Conservation (phyloP, 2,888 invertebrate genomes). For the Athrips mouffetella region DNA sequence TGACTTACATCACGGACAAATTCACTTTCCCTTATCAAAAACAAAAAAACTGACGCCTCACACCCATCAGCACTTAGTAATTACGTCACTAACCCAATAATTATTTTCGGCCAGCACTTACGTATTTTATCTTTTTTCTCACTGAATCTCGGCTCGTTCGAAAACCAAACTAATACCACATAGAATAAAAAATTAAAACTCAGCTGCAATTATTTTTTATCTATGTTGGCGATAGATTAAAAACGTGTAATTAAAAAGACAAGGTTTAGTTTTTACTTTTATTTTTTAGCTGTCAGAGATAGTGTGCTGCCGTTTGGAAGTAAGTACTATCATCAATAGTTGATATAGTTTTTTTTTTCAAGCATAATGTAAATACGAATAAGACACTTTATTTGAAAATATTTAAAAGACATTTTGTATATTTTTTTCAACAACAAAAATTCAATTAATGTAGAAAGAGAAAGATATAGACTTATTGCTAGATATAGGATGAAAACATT, state of each 20-base stretch:
- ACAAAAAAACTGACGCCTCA: constrained; percentile 19
- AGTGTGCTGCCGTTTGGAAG: constrained; percentile 20
- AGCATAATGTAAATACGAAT: not conserved
- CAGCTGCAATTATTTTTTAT: constrained; percentile 22
- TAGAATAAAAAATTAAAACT: not conserved
- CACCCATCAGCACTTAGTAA: constrained; percentile 25
- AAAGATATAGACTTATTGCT: too few relatives aligned
- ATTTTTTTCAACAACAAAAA: too few relatives aligned
- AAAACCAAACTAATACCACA: not conserved
- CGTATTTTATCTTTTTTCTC: constrained; percentile 17
- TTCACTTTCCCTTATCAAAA: not conserved
- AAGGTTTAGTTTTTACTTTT: constrained; percentile 20
- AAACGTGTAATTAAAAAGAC: constrained; percentile 30
- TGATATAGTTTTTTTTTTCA: not conserved
- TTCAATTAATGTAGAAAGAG: too few relatives aligned
- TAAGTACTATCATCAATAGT: constrained; percentile 14
- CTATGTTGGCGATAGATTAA: constrained; percentile 22
- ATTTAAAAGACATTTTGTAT: too few relatives aligned
- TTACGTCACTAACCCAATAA: constrained; percentile 31
- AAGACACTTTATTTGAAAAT: not conserved
- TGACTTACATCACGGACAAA: not conserved
- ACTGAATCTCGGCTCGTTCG: constrained; percentile 4
- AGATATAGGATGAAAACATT: too few relatives aligned
- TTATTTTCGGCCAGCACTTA: constrained; percentile 21
- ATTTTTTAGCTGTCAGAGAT: constrained; percentile 25